A percentile compares a stretch with the other conserved stretches of the same genome.
These are phyloP conservation scores for Rhizomys pruinosus DNA, from an alignment of 2,113 vertebrate genomes.

Conservation along the genomic window DNA sequence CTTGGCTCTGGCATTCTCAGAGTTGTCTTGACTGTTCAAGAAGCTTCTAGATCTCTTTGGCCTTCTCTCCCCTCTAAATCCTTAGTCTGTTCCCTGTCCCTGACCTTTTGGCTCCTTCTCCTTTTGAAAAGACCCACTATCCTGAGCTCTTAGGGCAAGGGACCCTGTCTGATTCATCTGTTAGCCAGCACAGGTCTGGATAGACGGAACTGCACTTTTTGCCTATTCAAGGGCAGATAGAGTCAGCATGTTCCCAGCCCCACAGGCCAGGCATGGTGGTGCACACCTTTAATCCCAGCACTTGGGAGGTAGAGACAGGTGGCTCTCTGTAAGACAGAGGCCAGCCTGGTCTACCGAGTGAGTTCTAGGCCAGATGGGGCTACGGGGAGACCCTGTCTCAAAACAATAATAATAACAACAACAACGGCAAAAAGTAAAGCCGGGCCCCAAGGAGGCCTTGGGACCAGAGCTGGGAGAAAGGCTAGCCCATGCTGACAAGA, in stretches of 20 bases:
- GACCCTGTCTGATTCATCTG: neutral
- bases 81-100: neutral
- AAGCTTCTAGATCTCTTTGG: neutral
- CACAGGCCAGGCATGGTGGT: no score
- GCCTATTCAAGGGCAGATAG: neutral
- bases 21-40: neutral
- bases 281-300: no score
- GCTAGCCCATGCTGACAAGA: neutral
- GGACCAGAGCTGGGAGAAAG: neutral
- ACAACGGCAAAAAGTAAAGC: no score
- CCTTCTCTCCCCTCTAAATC: neutral
- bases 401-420: no score
- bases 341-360: no score
- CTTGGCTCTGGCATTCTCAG: slow-evolving; percentile 3
- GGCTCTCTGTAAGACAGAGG: no score
- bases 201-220: fast-evolving
- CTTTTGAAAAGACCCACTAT: slow-evolving; percentile 11
- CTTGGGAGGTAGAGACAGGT: no score
- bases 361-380: no score
- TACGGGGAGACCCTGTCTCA: no score
- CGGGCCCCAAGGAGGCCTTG: no score
- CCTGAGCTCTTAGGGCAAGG: neutral
- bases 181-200: neutral
- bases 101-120: neutral
- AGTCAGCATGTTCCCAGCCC: neutral